These are phyloP conservation scores for Struthio camelus DNA, from an alignment of 2,113 vertebrate species.

Conservation along the genomic window DNA sequence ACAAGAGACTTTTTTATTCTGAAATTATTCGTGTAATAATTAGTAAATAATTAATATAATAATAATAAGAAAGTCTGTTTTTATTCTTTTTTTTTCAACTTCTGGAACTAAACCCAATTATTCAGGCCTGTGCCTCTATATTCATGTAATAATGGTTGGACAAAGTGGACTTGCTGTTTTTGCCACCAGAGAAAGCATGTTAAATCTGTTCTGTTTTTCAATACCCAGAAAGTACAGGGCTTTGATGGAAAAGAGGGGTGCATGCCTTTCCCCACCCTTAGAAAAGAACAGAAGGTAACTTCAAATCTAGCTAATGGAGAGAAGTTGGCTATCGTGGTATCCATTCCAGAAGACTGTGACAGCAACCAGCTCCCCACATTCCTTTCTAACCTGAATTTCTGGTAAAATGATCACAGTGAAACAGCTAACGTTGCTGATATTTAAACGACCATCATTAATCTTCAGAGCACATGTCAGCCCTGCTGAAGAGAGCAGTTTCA, in stretches of 20 bases:
- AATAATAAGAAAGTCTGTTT: not conserved
- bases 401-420: not conserved
- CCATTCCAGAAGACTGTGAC: not conserved
- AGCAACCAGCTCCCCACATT: not conserved
- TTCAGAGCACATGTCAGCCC: not conserved
- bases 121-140: not conserved
- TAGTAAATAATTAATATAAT: not conserved
- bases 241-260: not conserved
- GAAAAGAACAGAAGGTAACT: not conserved
- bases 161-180: not conserved
- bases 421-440: not conserved
- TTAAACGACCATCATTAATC: not conserved
- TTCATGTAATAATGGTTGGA: not conserved
- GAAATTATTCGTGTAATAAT: not conserved
- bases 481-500: not conserved
- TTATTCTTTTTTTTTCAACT: not conserved
- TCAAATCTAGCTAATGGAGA: not conserved
- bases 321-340: not conserved
- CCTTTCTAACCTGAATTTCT: not conserved
- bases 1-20: not conserved
- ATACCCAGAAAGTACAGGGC: not conserved
- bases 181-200: not conserved
- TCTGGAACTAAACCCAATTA: not conserved
- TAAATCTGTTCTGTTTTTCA: not conserved
- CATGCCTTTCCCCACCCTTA: not conserved